These are phyloP conservation scores for Lontra canadensis DNA, from an alignment of 2,113 vertebrate genomes.

Conservation along the genomic window DNA sequence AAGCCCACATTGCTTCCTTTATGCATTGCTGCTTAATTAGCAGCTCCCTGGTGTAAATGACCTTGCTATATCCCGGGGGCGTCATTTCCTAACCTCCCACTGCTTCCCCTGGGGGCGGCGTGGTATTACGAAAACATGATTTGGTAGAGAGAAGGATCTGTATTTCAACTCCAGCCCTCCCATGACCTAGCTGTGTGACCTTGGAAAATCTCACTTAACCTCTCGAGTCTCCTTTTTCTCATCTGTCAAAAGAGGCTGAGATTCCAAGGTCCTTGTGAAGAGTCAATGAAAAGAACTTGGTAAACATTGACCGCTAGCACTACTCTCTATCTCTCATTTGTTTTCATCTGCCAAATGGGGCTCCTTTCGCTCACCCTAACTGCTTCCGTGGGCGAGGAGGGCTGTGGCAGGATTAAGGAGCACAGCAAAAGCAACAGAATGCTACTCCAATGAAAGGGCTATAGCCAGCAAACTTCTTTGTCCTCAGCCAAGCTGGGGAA, in stretches of 20 bases:
- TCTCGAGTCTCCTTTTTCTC: conserved; percentile 12
- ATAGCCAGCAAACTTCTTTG: neutral
- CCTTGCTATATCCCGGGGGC: neutral
- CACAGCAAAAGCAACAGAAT: neutral
- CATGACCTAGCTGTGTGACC: neutral
- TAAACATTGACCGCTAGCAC: neutral
- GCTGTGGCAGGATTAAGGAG: neutral
- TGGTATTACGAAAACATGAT: neutral
- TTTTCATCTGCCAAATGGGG: neutral
- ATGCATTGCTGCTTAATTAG: neutral
- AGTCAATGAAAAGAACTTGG: neutral
- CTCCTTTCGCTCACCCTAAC: neutral
- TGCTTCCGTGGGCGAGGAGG: neutral
- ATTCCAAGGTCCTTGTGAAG: neutral
- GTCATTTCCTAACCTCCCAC: neutral
- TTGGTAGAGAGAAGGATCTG: neutral
- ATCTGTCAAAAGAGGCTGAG: neutral
- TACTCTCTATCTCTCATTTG: neutral
- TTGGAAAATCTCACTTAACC: conserved; percentile 19
- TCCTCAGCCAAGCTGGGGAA: neutral
- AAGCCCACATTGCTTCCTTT: neutral
- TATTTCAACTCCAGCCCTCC: neutral
- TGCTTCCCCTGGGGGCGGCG: neutral
- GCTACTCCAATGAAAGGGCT: neutral
- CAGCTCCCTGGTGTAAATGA: neutral